Percentiles rank a stretch among this genome's conserved stretches.
Conservation (phyloP, 2,888 invertebrate species). For the Drosophila putrida region DNA sequence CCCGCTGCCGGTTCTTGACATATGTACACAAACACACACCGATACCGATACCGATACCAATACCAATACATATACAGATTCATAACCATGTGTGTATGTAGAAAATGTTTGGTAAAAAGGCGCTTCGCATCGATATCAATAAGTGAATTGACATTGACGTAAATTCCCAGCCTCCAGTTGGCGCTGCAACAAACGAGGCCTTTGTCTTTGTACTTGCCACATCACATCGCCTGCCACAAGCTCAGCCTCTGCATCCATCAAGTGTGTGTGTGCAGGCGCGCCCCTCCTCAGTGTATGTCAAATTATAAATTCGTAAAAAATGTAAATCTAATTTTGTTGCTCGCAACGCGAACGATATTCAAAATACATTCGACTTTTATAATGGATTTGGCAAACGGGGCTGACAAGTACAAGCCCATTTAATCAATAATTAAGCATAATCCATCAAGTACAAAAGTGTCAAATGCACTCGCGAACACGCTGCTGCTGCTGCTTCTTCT, state of each 20-base stretch:
- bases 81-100: background rate
- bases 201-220: slow-evolving; percentile 4
- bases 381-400: slow-evolving; percentile 68
- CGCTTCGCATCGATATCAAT: slow-evolving; percentile 68
- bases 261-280: slow-evolving; percentile 55
- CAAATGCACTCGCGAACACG: slow-evolving; percentile 84
- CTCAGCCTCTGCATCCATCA: slow-evolving; percentile 64
- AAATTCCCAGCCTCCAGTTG: slow-evolving; percentile 38
- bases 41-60: background rate
- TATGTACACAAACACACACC: slow-evolving; percentile 17
- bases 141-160: slow-evolving; percentile 61
- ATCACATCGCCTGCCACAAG: slow-evolving; percentile 2
- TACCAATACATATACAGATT: background rate
- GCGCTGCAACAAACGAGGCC: background rate
- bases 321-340: slow-evolving; percentile 71
- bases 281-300: slow-evolving; percentile 39
- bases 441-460: slow-evolving; percentile 85
- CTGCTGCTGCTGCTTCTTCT: background rate
- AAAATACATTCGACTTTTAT: slow-evolving; percentile 41
- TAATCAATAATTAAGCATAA: slow-evolving; percentile 85
- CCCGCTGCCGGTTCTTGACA: slow-evolving; percentile 21
- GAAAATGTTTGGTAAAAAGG: slow-evolving; percentile 38
- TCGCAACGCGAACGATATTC: slow-evolving; percentile 50
- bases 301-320: slow-evolving; percentile 70
- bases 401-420: slow-evolving; percentile 80